Conservation (phyloP, 2,797 vertebrate genomes). For the Paramormyrops hopkinsi region DNA sequence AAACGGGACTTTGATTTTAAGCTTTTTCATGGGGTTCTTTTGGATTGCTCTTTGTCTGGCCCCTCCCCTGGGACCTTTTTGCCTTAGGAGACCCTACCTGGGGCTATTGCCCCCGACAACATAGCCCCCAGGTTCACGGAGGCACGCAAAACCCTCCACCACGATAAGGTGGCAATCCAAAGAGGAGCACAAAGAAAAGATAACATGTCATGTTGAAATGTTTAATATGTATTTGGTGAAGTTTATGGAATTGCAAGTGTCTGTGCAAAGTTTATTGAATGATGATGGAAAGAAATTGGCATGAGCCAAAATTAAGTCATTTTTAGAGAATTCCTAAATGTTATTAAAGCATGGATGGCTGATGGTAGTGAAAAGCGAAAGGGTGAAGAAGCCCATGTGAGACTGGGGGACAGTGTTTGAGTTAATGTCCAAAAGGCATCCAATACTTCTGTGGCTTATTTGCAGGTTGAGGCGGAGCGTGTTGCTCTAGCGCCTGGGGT, state of each 20-base stretch:
- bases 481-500: background rate
- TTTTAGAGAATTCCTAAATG: background rate
- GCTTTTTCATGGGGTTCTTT: no score
- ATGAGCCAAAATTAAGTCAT: background rate
- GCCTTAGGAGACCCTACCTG: no score
- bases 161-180: no score
- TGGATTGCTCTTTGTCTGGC: no score
- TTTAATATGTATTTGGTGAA: no score
- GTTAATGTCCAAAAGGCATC: background rate
- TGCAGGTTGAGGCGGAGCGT: background rate
- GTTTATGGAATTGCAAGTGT: background rate
- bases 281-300: background rate
- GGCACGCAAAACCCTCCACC: no score
- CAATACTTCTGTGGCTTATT: background rate
- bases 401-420: background rate
- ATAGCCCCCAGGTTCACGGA: no score
- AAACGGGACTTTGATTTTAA: no score
- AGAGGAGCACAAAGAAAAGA: no score
- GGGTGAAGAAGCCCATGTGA: background rate
- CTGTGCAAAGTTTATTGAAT: background rate
- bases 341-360: background rate
- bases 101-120: no score
- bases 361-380: background rate
- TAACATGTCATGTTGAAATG: no score
- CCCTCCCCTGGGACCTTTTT: no score